These are phyloP conservation scores for Pteropus rufus DNA, from an alignment of 2,797 vertebrate species.

Conservation along the genomic window DNA sequence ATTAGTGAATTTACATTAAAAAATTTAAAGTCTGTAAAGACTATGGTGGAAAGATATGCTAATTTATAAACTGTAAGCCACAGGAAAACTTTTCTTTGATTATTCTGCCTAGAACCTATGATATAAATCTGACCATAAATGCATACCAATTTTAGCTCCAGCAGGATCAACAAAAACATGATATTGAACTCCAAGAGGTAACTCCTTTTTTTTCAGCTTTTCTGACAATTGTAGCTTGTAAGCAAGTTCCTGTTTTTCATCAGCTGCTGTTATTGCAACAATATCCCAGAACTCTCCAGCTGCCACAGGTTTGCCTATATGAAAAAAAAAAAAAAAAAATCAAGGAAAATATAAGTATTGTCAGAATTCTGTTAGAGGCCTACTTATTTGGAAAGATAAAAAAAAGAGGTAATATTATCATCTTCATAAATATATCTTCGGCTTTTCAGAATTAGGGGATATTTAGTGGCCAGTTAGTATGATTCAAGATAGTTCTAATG, in stretches of 20 bases:
- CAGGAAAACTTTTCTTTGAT: constrained; percentile 6
- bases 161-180: constrained; percentile 90
- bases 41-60: not conserved
- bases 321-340: constrained; percentile 42
- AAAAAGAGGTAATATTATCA: constrained; percentile 63
- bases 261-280: constrained; percentile 90
- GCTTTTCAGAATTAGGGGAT: not conserved
- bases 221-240: constrained; percentile 88
- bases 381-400: constrained; percentile 72
- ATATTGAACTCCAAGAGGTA: constrained; percentile 88
- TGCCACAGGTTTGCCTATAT: constrained; percentile 82
- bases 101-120: not conserved
- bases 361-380: constrained; percentile 82
- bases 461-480: not conserved
- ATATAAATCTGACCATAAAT: not conserved
- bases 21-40: not conserved
- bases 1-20: not conserved
- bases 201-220: constrained; percentile 86
- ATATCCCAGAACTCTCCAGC: constrained; percentile 90
- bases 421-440: not conserved
- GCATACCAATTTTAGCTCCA: constrained; percentile 90
- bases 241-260: constrained; percentile 86
- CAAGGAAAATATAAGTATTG: not conserved
- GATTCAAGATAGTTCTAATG: not conserved
- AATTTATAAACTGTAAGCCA: not conserved